Percentiles rank a stretch among this genome's conserved stretches.
Conservation (phyloP, 2,113 vertebrate species). For the Tetrao urogallus region DNA sequence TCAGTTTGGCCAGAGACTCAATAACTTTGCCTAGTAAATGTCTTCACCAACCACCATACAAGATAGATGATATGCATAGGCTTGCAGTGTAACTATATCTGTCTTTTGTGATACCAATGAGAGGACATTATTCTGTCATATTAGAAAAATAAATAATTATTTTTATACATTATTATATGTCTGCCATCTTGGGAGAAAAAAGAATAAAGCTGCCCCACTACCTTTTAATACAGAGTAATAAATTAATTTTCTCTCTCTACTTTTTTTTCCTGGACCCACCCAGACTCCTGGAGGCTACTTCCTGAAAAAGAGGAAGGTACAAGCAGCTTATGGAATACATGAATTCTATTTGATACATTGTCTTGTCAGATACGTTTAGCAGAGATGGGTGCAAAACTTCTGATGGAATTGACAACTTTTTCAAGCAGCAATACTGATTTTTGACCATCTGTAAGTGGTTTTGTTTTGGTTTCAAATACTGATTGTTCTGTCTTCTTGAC, state of each 20-base stretch:
- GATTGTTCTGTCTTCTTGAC: not conserved
- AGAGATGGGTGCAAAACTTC: not conserved
- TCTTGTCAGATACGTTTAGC: conserved; percentile 7
- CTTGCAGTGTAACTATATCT: not conserved
- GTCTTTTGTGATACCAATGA: conserved; percentile 22
- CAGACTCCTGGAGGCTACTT: conserved; percentile 29
- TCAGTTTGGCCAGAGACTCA: not conserved
- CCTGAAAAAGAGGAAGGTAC: conserved; percentile 18
- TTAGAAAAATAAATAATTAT: not conserved
- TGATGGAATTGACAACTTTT: not conserved
- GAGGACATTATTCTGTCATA: not conserved
- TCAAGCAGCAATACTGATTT: not conserved
- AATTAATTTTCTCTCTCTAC: not conserved
- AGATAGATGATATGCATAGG: conserved; percentile 13
- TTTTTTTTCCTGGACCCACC: not conserved
- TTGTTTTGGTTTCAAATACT: not conserved
- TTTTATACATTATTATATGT: not conserved
- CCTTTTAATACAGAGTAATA: conserved; percentile 11
- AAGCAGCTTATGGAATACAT: not conserved
- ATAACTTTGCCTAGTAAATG: not conserved
- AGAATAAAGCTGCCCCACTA: not conserved
- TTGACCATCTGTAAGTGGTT: not conserved
- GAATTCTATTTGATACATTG: not conserved
- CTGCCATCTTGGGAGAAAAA: not conserved
- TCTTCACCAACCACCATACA: not conserved